A percentile compares a stretch with the other conserved stretches of the same genome.
phyloP scores from a whole-genome alignment of 2,113 vertebrate genomes.

The Podarcis cretensis region DNA sequence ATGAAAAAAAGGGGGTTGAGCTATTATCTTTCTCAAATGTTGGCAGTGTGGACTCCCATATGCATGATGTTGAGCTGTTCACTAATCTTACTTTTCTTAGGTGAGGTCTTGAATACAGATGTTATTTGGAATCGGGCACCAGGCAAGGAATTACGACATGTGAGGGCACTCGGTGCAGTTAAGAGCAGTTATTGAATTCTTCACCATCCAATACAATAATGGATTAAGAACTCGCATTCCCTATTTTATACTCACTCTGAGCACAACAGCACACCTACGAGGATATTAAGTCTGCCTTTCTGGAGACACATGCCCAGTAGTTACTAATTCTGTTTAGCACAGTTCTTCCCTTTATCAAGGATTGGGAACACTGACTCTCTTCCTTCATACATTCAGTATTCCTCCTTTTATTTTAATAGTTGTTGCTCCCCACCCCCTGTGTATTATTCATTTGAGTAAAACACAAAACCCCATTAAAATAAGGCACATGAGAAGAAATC shows the following conservation, averaged over 20 bases:
- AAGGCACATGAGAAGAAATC: fast-evolving
- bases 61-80: neutral
- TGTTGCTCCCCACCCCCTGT: neutral
- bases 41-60: neutral
- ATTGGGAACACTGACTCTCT: neutral
- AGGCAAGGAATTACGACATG: neutral
- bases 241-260: neutral
- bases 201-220: neutral
- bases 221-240: neutral
- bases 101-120: neutral
- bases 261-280: neutral
- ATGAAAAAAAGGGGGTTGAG: neutral
- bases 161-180: neutral
- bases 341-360: neutral
- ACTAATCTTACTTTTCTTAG: neutral
- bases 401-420: neutral
- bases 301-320: neutral
- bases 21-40: neutral
- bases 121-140: neutral
- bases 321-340: neutral
- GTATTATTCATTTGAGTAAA: neutral
- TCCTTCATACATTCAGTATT: neutral
- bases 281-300: neutral
- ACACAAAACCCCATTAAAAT: neutral
- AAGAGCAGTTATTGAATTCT: neutral